Evolutionary conservation across 2,113 vertebrate species (phyloP).

Genomic region (Anguilla japonica): DNA sequence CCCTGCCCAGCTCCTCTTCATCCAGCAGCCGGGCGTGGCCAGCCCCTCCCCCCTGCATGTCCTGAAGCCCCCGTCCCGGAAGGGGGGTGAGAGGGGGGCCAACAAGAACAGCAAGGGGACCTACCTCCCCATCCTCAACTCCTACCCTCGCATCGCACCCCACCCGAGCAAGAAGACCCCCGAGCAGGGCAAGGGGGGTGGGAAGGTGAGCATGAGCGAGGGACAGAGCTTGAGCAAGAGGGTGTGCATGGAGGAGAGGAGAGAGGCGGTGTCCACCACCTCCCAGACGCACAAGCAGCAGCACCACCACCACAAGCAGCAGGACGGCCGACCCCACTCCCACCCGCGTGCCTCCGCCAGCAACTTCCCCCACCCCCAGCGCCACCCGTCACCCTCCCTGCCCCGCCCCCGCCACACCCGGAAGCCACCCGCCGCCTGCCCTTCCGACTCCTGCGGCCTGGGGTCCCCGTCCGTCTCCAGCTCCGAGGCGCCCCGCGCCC

Average conservation of each 20-base stretch:
- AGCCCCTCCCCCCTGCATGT: slow-evolving; percentile 29
- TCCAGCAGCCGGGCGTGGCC: slow-evolving; percentile 51
- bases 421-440: slow-evolving; percentile 25
- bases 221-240: slow-evolving; percentile 60
- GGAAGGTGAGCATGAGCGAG: slow-evolving; percentile 22
- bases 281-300: slow-evolving; percentile 35
- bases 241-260: slow-evolving; percentile 52
- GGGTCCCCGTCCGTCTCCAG: slow-evolving; percentile 41
- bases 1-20: slow-evolving; percentile 50
- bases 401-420: slow-evolving; percentile 11
- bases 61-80: slow-evolving; percentile 37
- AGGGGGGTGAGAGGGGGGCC: slow-evolving; percentile 7
- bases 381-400: slow-evolving; percentile 2
- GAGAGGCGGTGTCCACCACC: slow-evolving; percentile 31
- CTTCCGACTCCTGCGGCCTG: slow-evolving; percentile 22
- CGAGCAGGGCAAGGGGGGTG: slow-evolving; percentile 40
- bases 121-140: slow-evolving; percentile 63
- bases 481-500: slow-evolving; percentile 30
- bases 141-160: slow-evolving; percentile 66
- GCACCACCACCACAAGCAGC: slow-evolving; percentile 30
- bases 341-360: slow-evolving; percentile 14
- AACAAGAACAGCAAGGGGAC: slow-evolving; percentile 46
- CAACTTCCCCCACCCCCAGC: slow-evolving; percentile 8
- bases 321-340: slow-evolving; percentile 25
- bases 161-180: slow-evolving; percentile 59